phyloP scores from a whole-genome alignment of 2,888 invertebrate genomes.

The Willowsia nigromaculata region DNA sequence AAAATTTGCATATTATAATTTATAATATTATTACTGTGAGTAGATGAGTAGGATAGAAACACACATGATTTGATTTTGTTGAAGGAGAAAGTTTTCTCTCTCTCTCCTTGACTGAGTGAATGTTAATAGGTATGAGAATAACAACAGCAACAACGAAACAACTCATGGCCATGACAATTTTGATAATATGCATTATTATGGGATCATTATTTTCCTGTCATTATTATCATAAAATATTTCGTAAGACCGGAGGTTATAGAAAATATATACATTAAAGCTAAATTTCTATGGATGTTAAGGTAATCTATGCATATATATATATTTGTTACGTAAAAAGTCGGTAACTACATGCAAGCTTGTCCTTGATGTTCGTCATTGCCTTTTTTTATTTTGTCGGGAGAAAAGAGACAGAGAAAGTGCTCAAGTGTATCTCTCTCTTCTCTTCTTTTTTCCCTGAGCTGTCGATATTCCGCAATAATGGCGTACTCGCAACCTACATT shows the following conservation, averaged over 20 bases:
- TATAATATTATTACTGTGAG: no score
- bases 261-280: not conserved
- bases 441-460: not conserved
- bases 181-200: not conserved
- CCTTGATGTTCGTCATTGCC: not conserved
- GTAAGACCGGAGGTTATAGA: not conserved
- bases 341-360: not conserved
- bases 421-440: not conserved
- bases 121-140: not conserved
- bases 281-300: not conserved
- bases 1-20: not conserved
- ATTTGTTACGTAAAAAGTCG: not conserved
- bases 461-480: constrained; percentile 11
- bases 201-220: not conserved
- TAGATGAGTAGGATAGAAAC: no score
- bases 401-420: not conserved
- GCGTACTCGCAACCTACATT: not conserved
- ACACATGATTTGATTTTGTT: not conserved
- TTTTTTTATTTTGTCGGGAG: not conserved
- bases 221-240: not conserved
- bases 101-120: no score
- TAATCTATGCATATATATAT: not conserved
- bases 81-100: not conserved
- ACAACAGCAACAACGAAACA: not conserved
- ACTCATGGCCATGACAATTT: not conserved